phyloP scores from a whole-genome alignment of 2,113 vertebrate genomes.

The Thermophis baileyi region DNA sequence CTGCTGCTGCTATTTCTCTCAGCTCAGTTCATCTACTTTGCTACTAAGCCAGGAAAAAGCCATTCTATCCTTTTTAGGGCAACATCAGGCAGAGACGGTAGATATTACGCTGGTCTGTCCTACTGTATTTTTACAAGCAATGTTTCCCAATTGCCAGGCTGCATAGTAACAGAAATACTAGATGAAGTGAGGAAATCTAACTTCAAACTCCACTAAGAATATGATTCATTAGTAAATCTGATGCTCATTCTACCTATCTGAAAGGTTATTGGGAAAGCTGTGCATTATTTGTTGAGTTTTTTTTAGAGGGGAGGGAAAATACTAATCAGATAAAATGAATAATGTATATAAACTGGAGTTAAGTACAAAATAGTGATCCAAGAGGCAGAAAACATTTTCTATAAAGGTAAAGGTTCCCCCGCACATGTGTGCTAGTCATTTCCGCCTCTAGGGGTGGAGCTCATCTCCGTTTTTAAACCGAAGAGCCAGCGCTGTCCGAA shows the following conservation, averaged over 20 bases:
- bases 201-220: not conserved
- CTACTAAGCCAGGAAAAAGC: not conserved
- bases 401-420: too few species aligned
- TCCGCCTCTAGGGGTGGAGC: too few species aligned
- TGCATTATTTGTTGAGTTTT: not conserved
- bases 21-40: not conserved
- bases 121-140: not conserved
- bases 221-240: not conserved
- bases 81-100: not conserved
- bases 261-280: not conserved
- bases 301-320: not conserved
- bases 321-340: not conserved
- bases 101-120: not conserved
- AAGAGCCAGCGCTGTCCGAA: too few species aligned
- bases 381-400: not conserved
- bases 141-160: not conserved
- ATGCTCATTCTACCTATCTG: not conserved
- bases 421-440: too few species aligned
- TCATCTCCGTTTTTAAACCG: too few species aligned
- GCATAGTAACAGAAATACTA: not conserved
- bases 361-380: not conserved
- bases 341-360: not conserved
- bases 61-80: not conserved
- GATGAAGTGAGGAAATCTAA: not conserved
- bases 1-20: not conserved